Evolutionary conservation across 1,140 invertebrate genomes (phyloP).

Genomic region (Magallana gigas): DNA sequence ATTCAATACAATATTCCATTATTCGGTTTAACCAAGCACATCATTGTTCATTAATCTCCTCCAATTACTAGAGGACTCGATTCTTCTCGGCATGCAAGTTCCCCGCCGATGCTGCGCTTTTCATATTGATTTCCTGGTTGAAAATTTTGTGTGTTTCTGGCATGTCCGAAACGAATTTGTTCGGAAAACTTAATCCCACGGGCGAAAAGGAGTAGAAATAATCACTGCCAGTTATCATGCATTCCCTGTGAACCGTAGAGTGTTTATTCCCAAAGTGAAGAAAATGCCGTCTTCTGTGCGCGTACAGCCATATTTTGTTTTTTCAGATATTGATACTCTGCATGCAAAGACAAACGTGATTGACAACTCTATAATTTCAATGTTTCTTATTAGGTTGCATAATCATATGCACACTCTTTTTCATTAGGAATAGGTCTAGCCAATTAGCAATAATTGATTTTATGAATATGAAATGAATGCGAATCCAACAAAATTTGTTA

Average conservation of each 20-base stretch:
- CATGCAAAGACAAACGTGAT: background rate
- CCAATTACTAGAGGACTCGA: constrained; percentile 24
- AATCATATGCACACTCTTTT: no score
- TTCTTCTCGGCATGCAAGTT: constrained; percentile 3
- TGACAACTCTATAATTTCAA: background rate
- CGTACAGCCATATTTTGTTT: constrained; percentile 8
- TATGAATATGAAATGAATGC: no score
- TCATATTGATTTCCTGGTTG: constrained; percentile 13
- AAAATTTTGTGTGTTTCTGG: constrained; percentile 6
- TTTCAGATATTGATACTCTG: background rate
- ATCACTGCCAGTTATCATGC: constrained; percentile 17
- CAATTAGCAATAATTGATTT: no score
- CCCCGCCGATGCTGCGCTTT: background rate
- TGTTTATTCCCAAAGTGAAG: constrained; percentile 33
- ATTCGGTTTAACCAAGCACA: constrained; percentile 25
- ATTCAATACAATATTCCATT: constrained; percentile 18
- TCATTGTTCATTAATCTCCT: constrained; percentile 27
- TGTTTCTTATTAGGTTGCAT: background rate
- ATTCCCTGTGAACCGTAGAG: background rate
- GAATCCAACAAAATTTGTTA: no score
- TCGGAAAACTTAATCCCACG: constrained; percentile 4
- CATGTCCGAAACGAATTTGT: constrained; percentile 19
- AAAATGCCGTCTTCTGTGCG: background rate
- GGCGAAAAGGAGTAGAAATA: constrained; percentile 8
- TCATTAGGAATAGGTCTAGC: no score